Evolutionary conservation across 2,888 invertebrate species (phyloP).

Genomic region (Anaspis maculata): DNA sequence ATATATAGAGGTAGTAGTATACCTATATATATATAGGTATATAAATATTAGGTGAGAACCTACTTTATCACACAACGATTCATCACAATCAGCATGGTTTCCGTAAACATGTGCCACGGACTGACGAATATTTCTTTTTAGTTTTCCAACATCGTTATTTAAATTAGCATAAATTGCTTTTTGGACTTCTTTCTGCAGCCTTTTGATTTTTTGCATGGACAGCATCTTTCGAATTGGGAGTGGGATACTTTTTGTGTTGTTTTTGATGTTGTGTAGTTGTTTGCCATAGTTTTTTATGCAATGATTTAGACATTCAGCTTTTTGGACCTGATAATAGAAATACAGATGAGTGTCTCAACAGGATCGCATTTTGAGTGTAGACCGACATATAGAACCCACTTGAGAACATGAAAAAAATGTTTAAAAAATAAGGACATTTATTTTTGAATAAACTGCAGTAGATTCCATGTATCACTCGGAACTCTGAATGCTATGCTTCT

Average conservation of each 20-base stretch:
- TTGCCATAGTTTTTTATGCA: too few species aligned
- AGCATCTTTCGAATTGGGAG: neutral
- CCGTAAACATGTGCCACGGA: slow-evolving; percentile 2
- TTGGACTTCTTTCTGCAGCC: neutral
- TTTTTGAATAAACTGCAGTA: too few species aligned
- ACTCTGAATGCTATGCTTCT: too few species aligned
- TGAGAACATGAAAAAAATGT: too few species aligned
- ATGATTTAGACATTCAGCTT: slow-evolving; percentile 16
- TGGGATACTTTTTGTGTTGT: slow-evolving; percentile 7
- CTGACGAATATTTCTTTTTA: neutral
- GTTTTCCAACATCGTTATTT: neutral
- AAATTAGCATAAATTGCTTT: slow-evolving; percentile 3
- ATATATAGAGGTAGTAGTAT: too few species aligned
- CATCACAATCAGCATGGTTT: slow-evolving; percentile 1
- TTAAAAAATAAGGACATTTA: too few species aligned
- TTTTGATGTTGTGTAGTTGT: slow-evolving; percentile 10
- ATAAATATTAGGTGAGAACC: neutral
- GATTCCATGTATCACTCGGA: too few species aligned
- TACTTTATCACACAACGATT: neutral
- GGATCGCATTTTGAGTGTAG: too few species aligned
- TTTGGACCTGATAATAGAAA: slow-evolving; percentile 5
- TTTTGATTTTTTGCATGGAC: neutral
- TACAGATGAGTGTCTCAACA: too few species aligned
- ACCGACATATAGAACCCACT: too few species aligned
- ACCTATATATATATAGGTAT: too few species aligned